These are phyloP conservation scores for Cataglyphis altisquamis DNA, from an alignment of 2,888 invertebrate species.

Conservation along the genomic window DNA sequence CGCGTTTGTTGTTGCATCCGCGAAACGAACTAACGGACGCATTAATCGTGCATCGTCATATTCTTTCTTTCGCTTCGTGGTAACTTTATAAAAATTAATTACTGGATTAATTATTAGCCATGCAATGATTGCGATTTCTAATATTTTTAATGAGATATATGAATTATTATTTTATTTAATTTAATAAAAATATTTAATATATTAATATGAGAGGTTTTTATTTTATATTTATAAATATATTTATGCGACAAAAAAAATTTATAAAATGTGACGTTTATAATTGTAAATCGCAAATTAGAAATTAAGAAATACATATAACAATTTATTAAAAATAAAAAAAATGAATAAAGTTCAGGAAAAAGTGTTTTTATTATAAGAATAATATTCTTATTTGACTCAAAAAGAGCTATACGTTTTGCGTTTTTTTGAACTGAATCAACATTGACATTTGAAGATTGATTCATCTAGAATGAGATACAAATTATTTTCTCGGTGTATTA, in stretches of 20 bases:
- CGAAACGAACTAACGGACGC: neutral
- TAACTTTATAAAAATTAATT: slow-evolving; percentile 26
- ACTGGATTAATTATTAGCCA: slow-evolving; percentile 22
- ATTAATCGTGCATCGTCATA: slow-evolving; percentile 8
- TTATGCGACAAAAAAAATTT: neutral
- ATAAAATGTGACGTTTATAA: neutral
- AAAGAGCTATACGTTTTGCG: neutral
- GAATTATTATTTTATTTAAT: neutral
- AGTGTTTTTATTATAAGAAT: neutral
- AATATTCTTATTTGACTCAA: neutral
- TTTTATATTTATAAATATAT: neutral
- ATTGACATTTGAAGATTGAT: neutral
- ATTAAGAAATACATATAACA: neutral
- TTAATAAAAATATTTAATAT: neutral
- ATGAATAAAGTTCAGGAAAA: neutral
- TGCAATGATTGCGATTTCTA: neutral
- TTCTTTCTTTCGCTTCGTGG: neutral
- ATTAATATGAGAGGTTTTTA: neutral
- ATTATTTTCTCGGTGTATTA: slow-evolving; percentile 26
- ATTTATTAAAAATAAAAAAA: slow-evolving; percentile 4
- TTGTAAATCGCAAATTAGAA: neutral
- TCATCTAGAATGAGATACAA: neutral
- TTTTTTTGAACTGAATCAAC: neutral
- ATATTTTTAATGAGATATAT: neutral
- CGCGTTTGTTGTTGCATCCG: slow-evolving; percentile 15